Base-by-base conservation (phyloP, 2,888 invertebrate genomes). In the Rapana venosa region DNA sequence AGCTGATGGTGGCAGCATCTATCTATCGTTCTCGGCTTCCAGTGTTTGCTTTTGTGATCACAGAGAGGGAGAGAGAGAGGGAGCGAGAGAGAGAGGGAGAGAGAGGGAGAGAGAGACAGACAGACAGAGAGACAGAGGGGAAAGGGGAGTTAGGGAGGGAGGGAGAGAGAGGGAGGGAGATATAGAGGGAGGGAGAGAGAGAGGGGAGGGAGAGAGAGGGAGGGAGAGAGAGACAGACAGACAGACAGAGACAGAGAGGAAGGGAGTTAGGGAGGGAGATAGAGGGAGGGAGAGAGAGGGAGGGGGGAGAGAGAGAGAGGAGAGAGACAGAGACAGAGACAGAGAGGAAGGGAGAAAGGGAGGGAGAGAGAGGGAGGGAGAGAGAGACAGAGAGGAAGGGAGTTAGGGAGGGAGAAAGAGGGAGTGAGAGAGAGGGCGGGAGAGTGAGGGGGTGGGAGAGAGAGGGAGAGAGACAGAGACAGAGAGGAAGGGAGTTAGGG, bases 401-500 rank as follows among this genome's bases (percentile, higher is more conserved):
- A 61, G 61, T 61, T 4, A 20, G 61, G 2, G 61, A 20, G 61
- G 13, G 61, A 61, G 61, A 61, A 22, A 61, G 4, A 61, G 61
- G 13, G 61, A 61, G 61, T 8, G 61, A 20, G 61, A n/a, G n/a
- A n/a, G n/a, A 74, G n/a, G 26, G 70, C 20, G n/a, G 26, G 70
- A 77, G 32, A 77, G 77, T 30, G 32, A 77, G 77, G 32, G 32
- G 32, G 77, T 30, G 32, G 32, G 77, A 77, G 35, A 79, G 77
- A 79, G 17, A 79, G 77, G 32, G 32, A 79, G 77, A 79, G 32
- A 79, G 77, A 77, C 32, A 77, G 77, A 79, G 32, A 79, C 32
- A 77, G 32, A 77, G 77, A 77, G 13, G 30, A 30, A 77, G 13
- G 30, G 77, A 77, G 30, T 30, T n/a, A 77, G 30, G 30, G 74